Percentiles rank a stretch among this genome's conserved stretches.
These are phyloP conservation scores for Agonopterix heracliana DNA, from an alignment of 2,888 invertebrate genomes.

Conservation along the genomic window DNA sequence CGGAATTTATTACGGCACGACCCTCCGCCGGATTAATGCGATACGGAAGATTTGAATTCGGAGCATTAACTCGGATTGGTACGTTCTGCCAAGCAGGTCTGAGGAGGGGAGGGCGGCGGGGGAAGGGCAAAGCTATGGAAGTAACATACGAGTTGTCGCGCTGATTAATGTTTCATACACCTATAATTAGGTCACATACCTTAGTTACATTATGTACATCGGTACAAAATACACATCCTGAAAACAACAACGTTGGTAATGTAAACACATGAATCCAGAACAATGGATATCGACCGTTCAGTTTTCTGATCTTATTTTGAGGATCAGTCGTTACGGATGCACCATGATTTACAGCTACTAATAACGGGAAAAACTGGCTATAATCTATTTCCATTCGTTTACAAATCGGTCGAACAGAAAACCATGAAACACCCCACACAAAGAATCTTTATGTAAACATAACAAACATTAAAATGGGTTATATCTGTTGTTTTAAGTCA, in stretches of 20 bases:
- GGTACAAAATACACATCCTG: too few relatives aligned
- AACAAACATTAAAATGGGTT: slow-evolving; percentile 68
- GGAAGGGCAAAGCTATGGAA: not conserved
- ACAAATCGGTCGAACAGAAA: slow-evolving; percentile 75
- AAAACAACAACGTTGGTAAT: too few relatives aligned
- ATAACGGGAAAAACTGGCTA: slow-evolving; percentile 74
- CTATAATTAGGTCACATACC: slow-evolving; percentile 19
- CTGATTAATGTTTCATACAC: slow-evolving; percentile 32
- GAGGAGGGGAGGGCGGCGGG: slow-evolving; percentile 16
- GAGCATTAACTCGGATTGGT: slow-evolving; percentile 73
- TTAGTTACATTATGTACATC: not conserved
- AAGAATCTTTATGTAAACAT: slow-evolving; percentile 75
- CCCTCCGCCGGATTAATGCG: slow-evolving; percentile 71
- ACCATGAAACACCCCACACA: slow-evolving; percentile 74
- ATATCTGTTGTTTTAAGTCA: slow-evolving; percentile 73
- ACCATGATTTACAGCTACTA: slow-evolving; percentile 70
- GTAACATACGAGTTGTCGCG: not conserved
- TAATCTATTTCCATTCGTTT: slow-evolving; percentile 75
- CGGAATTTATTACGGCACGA: slow-evolving; percentile 73
- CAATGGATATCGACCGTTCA: not conserved
- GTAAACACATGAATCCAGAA: too few relatives aligned
- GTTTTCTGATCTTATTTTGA: slow-evolving; percentile 59
- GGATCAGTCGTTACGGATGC: slow-evolving; percentile 59
- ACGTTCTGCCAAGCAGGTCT: slow-evolving; percentile 33
- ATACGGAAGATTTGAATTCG: slow-evolving; percentile 75